A percentile compares a stretch with the other conserved stretches of the same genome.
phyloP scores from a whole-genome alignment of 2,797 vertebrate species.

The Gymnoscopelus microlampas region DNA sequence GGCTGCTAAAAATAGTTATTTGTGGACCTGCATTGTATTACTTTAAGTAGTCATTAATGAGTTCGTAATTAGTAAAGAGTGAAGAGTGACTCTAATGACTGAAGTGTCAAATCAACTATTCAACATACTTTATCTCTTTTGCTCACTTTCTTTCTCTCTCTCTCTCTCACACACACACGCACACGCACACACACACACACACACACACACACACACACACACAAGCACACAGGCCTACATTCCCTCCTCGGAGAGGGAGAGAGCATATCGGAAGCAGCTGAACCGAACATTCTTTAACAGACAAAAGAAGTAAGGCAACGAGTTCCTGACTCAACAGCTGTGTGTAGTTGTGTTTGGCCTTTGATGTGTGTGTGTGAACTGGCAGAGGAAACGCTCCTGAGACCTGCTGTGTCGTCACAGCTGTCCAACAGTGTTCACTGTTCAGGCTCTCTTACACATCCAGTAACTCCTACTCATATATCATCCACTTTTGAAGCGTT shows the following conservation, averaged over 20 bases:
- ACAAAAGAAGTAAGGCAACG: background rate
- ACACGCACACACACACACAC: constrained; percentile 16
- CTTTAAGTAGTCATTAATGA: too few species aligned
- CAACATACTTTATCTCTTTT: too few species aligned
- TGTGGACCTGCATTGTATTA: too few species aligned
- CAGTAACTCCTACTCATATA: too few species aligned
- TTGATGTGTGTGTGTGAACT: background rate
- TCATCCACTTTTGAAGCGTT: too few species aligned
- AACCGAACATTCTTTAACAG: background rate
- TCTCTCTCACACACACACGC: background rate
- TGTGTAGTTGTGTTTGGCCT: background rate
- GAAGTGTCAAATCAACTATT: too few species aligned
- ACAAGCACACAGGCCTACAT: background rate
- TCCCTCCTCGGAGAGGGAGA: background rate
- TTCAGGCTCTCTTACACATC: background rate
- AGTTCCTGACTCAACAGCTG: background rate
- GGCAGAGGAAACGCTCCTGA: background rate
- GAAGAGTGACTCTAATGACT: too few species aligned
- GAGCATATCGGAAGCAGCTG: too few species aligned
- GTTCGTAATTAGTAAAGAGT: too few species aligned
- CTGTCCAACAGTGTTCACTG: background rate
- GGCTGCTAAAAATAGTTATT: too few species aligned
- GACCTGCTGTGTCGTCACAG: background rate
- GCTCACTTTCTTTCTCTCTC: background rate
- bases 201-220: background rate